These are phyloP conservation scores for Eutolmus rufibarbis DNA, from an alignment of 2,888 invertebrate species.

Conservation along the genomic window DNA sequence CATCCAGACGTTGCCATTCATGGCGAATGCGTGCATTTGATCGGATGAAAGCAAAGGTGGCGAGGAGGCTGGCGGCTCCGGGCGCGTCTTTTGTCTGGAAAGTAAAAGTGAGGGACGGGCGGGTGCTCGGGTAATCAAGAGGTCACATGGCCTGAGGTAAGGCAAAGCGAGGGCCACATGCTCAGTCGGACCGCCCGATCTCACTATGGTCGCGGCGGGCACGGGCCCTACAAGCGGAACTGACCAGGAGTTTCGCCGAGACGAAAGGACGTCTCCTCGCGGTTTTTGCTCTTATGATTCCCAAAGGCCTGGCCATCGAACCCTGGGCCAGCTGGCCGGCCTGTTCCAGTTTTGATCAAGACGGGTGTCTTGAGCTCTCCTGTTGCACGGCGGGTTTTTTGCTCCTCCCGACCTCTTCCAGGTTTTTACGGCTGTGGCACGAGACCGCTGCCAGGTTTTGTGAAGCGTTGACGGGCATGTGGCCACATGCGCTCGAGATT, in stretches of 20 bases:
- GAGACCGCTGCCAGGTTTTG: constrained; percentile 6
- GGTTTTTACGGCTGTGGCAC: constrained; percentile 4
- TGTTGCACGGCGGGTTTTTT: constrained; percentile 7
- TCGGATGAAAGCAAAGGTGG: neutral
- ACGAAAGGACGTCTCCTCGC: constrained; percentile 4
- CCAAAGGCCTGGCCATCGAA: neutral
- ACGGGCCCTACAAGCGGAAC: neutral
- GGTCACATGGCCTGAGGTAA: neutral
- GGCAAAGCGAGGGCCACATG: neutral
- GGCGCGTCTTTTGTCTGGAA: neutral
- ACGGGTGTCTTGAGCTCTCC: constrained; percentile 8
- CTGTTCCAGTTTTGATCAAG: constrained; percentile 19
- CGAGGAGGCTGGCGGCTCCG: neutral
- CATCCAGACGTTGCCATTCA: neutral
- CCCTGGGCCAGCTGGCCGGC: constrained; percentile 2
- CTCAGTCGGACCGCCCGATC: neutral
- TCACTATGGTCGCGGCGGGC: neutral
- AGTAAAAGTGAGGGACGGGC: neutral
- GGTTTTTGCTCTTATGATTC: neutral
- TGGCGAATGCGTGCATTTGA: neutral
- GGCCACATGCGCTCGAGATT: constrained; percentile 26
- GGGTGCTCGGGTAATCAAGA: neutral
- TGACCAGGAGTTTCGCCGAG: neutral
- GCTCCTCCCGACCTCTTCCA: neutral
- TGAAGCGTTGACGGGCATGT: constrained; percentile 22